Base-by-base conservation (phyloP, 2,888 invertebrate species). In the Melieria omissa region DNA sequence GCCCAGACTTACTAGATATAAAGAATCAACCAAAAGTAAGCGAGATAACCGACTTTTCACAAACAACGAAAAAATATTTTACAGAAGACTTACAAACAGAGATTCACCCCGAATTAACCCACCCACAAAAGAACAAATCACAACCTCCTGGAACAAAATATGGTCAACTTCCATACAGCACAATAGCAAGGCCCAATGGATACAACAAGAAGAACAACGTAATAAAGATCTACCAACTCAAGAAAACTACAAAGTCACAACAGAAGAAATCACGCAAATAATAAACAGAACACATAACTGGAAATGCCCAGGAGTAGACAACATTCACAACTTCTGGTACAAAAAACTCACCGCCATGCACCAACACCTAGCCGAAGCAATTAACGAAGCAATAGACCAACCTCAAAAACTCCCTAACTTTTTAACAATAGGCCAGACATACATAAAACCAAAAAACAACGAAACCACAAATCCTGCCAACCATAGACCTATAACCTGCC, bases 401-500 rank as follows among this genome's bases (percentile, higher is more conserved):
- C 45, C 46, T n/a, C n/a, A 44, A 62, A 62, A 54, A 54, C 46
- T 52, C 8, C 55, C 55, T 10, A 41, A 16, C 10, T 65, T 41
- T 12, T 29, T 54, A 6, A 55, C 44, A 41, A 55, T 41, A 65
- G 52, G 55, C 44, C 42, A 55, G 54, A 65, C 65, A 54, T 65
- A 54, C 46, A 62, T 62, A 45, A 45, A 42, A 65, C 65, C 54
- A 55, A 65, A 65, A 29, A 66, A 66, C 45, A 58, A 58, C 16
- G 10, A 66, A 66, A n/a, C 66, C 57, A 45, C 8, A 29, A 29
- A 29, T 29, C 29, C 29, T 29, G 29, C 66, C 7, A 57, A 66
- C 57, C 29, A 58, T n/a, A 66, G 55, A 58, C 66, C 66, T 10
- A 66, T 66, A n/a, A 66, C 58, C 44, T 58, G 66, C 29, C 29